Percentiles rank a stretch among this genome's conserved stretches.
These are phyloP conservation scores for Camponotus pennsylvanicus DNA, from an alignment of 1,140 invertebrate genomes.

Conservation along the genomic window DNA sequence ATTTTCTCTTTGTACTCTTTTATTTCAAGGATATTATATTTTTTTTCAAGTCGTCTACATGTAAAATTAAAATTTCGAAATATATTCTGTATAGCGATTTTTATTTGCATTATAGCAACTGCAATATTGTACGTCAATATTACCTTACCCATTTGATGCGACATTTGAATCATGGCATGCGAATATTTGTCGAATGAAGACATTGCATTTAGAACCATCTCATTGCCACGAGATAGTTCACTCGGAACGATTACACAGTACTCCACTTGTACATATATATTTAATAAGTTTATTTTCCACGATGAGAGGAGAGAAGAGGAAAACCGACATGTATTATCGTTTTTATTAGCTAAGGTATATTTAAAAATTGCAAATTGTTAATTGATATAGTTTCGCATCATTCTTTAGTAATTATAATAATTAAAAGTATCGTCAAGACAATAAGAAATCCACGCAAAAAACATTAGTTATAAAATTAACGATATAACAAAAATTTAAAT, in stretches of 20 bases:
- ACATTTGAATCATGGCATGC: constrained; percentile 24
- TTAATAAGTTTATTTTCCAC: background rate
- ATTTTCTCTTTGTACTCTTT: background rate
- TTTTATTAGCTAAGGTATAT: background rate
- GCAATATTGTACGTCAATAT: constrained; percentile 31
- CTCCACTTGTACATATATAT: constrained; percentile 13
- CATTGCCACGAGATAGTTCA: constrained; percentile 3
- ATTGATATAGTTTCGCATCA: background rate
- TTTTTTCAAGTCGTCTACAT: background rate
- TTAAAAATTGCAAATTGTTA: background rate
- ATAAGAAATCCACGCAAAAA: background rate
- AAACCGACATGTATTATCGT: background rate
- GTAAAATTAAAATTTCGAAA: background rate
- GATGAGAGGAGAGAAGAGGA: background rate
- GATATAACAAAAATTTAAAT: background rate
- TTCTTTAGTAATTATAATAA: background rate
- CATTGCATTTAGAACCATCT: background rate
- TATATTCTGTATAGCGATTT: background rate
- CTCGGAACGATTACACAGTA: background rate
- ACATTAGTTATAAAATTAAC: background rate
- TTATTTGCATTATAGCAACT: constrained; percentile 1
- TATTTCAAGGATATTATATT: background rate
- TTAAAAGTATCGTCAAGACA: background rate
- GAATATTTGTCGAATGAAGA: constrained; percentile 24
- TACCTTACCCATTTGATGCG: background rate